These are phyloP conservation scores for Tetramorium bicarinatum DNA, from an alignment of 2,888 invertebrate species.

Conservation along the genomic window DNA sequence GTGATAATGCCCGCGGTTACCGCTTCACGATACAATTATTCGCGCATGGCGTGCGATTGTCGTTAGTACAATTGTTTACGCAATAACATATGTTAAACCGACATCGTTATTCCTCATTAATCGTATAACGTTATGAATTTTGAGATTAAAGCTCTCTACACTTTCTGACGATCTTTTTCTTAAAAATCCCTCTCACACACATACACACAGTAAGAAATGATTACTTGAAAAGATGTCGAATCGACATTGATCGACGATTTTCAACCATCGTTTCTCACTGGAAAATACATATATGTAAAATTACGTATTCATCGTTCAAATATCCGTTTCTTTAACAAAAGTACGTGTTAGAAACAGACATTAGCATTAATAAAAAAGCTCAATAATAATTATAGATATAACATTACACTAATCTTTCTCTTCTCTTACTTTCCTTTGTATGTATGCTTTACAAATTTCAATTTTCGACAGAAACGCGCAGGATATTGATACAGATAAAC, in stretches of 20 bases:
- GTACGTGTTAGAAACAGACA: background rate
- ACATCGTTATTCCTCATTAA: slow-evolving; percentile 25
- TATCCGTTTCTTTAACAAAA: background rate
- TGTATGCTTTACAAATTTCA: background rate
- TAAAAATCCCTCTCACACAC: background rate
- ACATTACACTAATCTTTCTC: background rate
- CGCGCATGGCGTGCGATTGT: slow-evolving; percentile 6
- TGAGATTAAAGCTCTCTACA: background rate
- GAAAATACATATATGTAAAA: background rate
- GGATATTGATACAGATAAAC: slow-evolving; percentile 5
- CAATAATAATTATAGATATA: background rate
- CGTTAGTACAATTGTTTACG: slow-evolving; percentile 29
- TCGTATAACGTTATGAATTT: slow-evolving; percentile 3
- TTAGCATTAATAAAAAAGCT: slow-evolving; percentile 3
- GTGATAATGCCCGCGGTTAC: slow-evolving; percentile 27
- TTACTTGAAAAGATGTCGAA: no score
- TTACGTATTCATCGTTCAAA: background rate
- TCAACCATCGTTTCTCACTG: no score
- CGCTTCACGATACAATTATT: slow-evolving; percentile 30
- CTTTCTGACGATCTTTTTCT: background rate
- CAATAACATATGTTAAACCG: slow-evolving; percentile 1
- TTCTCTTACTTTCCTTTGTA: background rate
- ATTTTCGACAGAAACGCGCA: background rate
- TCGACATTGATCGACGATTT: no score
- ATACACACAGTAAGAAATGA: no score